phyloP scores from a whole-genome alignment of 2,797 vertebrate genomes.

The Anguilla anguilla region DNA sequence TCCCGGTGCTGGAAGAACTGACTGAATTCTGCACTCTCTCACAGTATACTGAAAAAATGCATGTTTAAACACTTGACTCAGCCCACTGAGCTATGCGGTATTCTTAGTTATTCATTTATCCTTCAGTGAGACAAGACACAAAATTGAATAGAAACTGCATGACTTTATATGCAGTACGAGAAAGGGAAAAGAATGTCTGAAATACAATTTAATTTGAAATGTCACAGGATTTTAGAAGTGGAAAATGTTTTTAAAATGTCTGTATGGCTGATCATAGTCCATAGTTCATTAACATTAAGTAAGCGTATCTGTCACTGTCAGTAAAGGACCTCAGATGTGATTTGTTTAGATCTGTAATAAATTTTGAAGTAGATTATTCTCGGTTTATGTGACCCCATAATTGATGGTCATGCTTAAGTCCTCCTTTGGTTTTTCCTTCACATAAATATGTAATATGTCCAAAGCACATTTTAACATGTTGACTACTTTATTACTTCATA shows the following conservation, averaged over 20 bases:
- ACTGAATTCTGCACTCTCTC: neutral
- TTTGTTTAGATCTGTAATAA: too few species aligned
- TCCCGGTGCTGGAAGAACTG: neutral
- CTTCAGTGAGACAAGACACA: neutral
- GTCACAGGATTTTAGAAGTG: neutral
- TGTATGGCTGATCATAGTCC: too few species aligned
- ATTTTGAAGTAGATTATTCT: too few species aligned
- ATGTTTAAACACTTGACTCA: neutral
- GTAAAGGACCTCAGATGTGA: too few species aligned
- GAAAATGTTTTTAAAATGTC: too few species aligned
- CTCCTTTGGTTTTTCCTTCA: too few species aligned
- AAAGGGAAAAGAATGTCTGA: neutral
- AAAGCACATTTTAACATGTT: neutral
- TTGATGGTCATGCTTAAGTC: too few species aligned
- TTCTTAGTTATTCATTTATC: neutral
- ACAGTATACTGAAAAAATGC: neutral
- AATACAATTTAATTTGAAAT: neutral
- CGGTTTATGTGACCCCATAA: too few species aligned
- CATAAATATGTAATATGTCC: too few species aligned
- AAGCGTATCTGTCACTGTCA: neutral
- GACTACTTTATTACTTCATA: neutral
- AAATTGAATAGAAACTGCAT: slow-evolving; percentile 5
- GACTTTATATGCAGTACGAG: neutral
- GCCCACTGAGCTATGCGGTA: neutral
- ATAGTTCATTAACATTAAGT: neutral